Conservation (phyloP, 2,113 vertebrate species). For the Malurus melanocephalus region DNA sequence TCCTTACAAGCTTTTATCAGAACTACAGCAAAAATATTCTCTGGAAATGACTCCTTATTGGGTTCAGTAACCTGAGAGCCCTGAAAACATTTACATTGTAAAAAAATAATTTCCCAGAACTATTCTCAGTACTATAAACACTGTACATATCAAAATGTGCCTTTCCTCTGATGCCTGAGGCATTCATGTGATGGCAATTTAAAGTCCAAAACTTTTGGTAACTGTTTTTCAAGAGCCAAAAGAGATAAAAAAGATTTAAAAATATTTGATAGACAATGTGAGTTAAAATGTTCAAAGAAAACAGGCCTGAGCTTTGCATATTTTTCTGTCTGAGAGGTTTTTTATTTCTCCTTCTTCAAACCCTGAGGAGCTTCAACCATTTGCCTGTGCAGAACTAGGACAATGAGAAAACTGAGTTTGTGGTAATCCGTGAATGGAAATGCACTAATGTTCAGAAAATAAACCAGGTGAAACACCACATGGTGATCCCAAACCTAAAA, state of each 20-base stretch:
- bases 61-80: neutral
- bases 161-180: neutral
- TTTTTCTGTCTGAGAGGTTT: neutral
- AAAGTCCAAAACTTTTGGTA: neutral
- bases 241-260: neutral
- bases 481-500: neutral
- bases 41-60: neutral
- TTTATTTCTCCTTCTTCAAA: neutral
- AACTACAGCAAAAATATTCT: neutral
- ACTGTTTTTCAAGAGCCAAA: neutral
- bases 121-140: neutral
- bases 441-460: rapidly evolving
- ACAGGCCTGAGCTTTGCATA: neutral
- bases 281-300: neutral
- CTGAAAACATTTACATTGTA: neutral
- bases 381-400: neutral
- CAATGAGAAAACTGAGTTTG: neutral
- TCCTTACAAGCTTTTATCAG: neutral
- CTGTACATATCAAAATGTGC: neutral
- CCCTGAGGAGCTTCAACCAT: neutral
- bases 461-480: neutral
- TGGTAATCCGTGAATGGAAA: neutral
- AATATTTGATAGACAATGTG: neutral
- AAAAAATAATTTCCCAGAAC: neutral
- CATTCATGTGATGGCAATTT: neutral